Percentiles rank a stretch among this genome's conserved stretches.
These are phyloP conservation scores for Fundulus diaphanus DNA, from an alignment of 2,797 vertebrate genomes.

Conservation along the genomic window DNA sequence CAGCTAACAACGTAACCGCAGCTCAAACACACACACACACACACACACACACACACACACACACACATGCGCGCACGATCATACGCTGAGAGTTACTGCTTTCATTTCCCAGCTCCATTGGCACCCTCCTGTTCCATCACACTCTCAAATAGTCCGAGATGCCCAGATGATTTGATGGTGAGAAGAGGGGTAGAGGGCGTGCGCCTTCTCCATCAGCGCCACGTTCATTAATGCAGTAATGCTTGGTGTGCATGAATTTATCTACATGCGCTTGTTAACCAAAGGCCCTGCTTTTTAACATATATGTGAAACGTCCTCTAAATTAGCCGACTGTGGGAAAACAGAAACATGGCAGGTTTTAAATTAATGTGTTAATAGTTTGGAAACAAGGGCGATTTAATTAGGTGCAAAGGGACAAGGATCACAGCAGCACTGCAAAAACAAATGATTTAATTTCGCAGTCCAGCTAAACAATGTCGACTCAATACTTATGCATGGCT, in stretches of 20 bases:
- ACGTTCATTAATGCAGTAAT: background rate
- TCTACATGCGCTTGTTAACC: conserved; percentile 16
- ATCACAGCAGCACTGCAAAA: conserved; percentile 90
- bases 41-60: conserved; percentile 2
- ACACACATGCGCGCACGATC: conserved; percentile 5
- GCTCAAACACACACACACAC: conserved; percentile 20
- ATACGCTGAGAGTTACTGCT: conserved; percentile 24
- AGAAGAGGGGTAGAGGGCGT: conserved; percentile 5
- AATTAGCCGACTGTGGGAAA: conserved; percentile 82
- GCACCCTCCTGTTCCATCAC: conserved; percentile 39
- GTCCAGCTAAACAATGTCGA: conserved; percentile 33
- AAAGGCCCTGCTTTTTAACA: conserved; percentile 54
- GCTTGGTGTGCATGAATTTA: too few species aligned
- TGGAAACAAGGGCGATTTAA: conserved; percentile 94
- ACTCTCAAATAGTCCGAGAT: conserved; percentile 29
- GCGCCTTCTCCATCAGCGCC: background rate
- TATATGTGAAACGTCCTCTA: conserved; percentile 73
- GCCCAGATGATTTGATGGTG: conserved; percentile 27
- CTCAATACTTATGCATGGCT: too few species aligned
- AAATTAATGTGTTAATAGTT: conserved; percentile 97
- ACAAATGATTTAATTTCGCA: conserved; percentile 77
- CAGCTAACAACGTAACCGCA: conserved; percentile 57
- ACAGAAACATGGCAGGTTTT: conserved; percentile 85
- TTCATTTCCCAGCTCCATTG: conserved; percentile 47
- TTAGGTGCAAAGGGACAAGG: conserved; percentile 93